These are phyloP conservation scores for Scartelaos histophorus DNA, from an alignment of 2,113 vertebrate genomes.

Conservation along the genomic window DNA sequence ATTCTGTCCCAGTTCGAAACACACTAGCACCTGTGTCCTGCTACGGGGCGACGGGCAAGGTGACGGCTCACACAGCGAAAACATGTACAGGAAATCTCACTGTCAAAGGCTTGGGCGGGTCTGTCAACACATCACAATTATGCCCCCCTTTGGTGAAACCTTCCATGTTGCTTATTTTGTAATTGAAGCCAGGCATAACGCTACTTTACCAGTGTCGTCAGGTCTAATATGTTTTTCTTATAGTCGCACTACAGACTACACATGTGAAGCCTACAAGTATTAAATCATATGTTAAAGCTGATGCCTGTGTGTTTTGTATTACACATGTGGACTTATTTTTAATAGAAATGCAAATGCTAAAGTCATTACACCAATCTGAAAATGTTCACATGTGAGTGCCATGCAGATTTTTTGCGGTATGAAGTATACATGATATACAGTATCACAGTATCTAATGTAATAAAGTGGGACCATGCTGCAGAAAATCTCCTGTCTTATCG, in stretches of 20 bases:
- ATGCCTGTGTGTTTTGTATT: slow-evolving; percentile 16
- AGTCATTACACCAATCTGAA: slow-evolving; percentile 7
- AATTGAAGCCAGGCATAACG: slow-evolving; percentile 11
- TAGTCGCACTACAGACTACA: not conserved
- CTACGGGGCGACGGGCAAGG: slow-evolving; percentile 6
- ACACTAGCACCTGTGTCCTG: slow-evolving; percentile 11
- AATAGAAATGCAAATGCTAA: slow-evolving; percentile 49
- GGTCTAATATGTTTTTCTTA: not conserved
- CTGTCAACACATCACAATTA: slow-evolving; percentile 9
- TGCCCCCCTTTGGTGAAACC: slow-evolving; percentile 30
- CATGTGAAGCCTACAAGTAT: not conserved
- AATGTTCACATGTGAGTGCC: slow-evolving; percentile 16
- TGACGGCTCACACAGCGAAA: slow-evolving; percentile 23
- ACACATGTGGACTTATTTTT: slow-evolving; percentile 33
- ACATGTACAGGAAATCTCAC: slow-evolving; percentile 23
- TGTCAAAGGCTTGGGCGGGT: slow-evolving; percentile 31
- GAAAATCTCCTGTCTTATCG: not conserved
- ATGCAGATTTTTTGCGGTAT: not conserved
- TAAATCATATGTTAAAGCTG: slow-evolving; percentile 26
- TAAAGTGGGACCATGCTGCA: not conserved
- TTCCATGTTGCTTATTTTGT: slow-evolving; percentile 60
- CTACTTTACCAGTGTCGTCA: not conserved
- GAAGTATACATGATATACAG: not conserved
- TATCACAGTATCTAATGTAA: not conserved
- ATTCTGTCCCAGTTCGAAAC: slow-evolving; percentile 44